Base-by-base conservation (phyloP, 2,888 invertebrate species). In the Aricia artaxerxes region DNA sequence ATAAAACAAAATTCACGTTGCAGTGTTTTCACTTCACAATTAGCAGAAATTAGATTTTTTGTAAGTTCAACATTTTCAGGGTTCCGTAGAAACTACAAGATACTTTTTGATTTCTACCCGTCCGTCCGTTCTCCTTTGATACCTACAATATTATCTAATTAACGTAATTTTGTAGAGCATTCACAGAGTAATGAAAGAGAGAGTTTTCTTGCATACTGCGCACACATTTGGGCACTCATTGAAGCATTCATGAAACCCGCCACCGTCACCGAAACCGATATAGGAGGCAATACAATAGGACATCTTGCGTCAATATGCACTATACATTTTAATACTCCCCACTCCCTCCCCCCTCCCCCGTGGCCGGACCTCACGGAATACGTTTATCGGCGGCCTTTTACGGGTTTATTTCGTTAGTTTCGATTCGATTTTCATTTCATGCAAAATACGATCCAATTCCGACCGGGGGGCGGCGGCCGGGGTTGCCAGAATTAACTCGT, bases 371-470 rank as follows among this genome's bases (percentile, higher is more conserved):
- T 75, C 79, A 81, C 81, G 80, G 78, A 72, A 79, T 81, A 82
- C 82, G 83, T 83, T 84, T 84, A 84, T 83, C 85, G 87, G 84
- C 84, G 85, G 73, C 86, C 87, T 86, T 86, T 86, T 83, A 76
- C 83, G 83, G 83, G 84, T 84, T 89, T 90, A 92, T 92, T 92
- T 89, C 90, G 91, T 91, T 92, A 91, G 90, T 91, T 91, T 87
- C 86, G 87, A 91, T 91, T 89, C 88, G 88, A 92, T 92, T 92
- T 92, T 92, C 90, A 90, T 92, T 92, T 92, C 92, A 93, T 94
- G 93, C 92, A 92, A 93, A 92, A 92, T 90, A 88, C 90, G 92
- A 91, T 92, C 90, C 92, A 90, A 91, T 93, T 91, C 87, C 84
- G 87, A 79, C 85, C 83, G 84, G 88, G 86, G 85, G 87, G 84